Base-by-base conservation (phyloP, 1,140 invertebrate genomes). In the Steinernema feltiae region DNA sequence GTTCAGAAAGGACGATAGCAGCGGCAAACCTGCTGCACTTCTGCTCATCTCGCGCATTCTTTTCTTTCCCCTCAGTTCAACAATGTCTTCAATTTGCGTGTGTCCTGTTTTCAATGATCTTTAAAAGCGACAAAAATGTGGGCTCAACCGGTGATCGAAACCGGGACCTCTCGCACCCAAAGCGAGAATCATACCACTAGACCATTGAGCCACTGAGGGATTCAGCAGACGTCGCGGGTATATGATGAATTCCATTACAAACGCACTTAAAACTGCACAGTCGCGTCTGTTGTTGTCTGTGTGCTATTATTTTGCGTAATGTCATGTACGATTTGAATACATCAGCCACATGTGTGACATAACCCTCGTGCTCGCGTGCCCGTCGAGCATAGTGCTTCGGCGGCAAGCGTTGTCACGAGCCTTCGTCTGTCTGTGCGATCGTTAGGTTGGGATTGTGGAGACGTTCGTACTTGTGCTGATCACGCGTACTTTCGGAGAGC, bases 81-180 rank as follows among this genome's bases (percentile, higher is more conserved):
- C n/a, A n/a, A n/a, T n/a, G n/a, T n/a, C n/a, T n/a, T n/a, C n/a
- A n/a, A n/a, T n/a, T n/a, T n/a, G n/a, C n/a, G n/a, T n/a, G n/a
- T n/a, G n/a, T n/a, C n/a, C n/a, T n/a, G n/a, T n/a, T n/a, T n/a
- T n/a, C n/a, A n/a, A n/a, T n/a, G n/a, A n/a, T n/a, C n/a, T n/a
- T n/a, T n/a, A n/a, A n/a, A n/a, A n/a, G n/a, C n/a, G n/a, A n/a
- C n/a, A n/a, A n/a, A n/a, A n/a, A n/a, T n/a, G n/a, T 63, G 53
- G 53, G 53, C 53, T 63, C 53, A 71, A 29, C 74, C 74, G 74
- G 74, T 72, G 71, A 74, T 76, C 73, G 75, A 76, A 76, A 75
- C 75, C 75, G 75, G 75, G 75, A 76, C 75, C 75, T 76, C 75
- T 76, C 75, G 75, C 75, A 76, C 75, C 75, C 75, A 76, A 76